phyloP scores from a whole-genome alignment of 2,888 invertebrate genomes.

The Drosophila meridiana region DNA sequence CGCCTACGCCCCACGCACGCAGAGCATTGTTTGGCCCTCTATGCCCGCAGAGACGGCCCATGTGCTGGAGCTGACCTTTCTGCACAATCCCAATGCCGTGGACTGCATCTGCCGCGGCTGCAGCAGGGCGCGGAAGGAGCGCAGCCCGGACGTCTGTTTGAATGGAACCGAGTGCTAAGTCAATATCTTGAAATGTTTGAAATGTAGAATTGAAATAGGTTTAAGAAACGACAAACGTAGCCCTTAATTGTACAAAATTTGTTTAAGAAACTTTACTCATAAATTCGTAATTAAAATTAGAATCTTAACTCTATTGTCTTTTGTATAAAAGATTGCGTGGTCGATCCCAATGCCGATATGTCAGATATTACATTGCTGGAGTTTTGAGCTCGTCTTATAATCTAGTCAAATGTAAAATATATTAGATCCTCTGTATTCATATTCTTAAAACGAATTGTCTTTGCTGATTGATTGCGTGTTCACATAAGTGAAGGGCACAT shows the following conservation, averaged over 20 bases:
- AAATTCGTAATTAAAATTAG: neutral
- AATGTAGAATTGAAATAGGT: neutral
- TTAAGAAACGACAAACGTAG: neutral
- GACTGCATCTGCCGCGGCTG: slow-evolving; percentile 55
- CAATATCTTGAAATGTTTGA: neutral
- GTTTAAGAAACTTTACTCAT: neutral
- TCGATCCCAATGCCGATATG: neutral
- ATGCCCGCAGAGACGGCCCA: slow-evolving; percentile 51
- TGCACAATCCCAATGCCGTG: slow-evolving; percentile 43
- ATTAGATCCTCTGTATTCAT: too few species aligned
- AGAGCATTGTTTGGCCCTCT: slow-evolving; percentile 69
- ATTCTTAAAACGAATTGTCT: too few species aligned
- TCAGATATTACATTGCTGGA: neutral
- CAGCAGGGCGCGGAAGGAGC: slow-evolving; percentile 19
- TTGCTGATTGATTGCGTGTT: too few species aligned
- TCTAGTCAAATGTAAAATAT: too few species aligned
- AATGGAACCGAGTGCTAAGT: slow-evolving; percentile 41
- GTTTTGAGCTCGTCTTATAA: too few species aligned
- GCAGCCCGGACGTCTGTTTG: slow-evolving; percentile 38
- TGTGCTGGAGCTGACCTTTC: slow-evolving; percentile 62
- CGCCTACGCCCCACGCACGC: slow-evolving; percentile 64
- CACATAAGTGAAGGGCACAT: too few species aligned
- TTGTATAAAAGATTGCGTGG: neutral
- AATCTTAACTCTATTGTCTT: neutral
- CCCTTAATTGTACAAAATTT: neutral